Evolutionary conservation across 2,113 vertebrate genomes (phyloP).

Genomic region (Grus americana): DNA sequence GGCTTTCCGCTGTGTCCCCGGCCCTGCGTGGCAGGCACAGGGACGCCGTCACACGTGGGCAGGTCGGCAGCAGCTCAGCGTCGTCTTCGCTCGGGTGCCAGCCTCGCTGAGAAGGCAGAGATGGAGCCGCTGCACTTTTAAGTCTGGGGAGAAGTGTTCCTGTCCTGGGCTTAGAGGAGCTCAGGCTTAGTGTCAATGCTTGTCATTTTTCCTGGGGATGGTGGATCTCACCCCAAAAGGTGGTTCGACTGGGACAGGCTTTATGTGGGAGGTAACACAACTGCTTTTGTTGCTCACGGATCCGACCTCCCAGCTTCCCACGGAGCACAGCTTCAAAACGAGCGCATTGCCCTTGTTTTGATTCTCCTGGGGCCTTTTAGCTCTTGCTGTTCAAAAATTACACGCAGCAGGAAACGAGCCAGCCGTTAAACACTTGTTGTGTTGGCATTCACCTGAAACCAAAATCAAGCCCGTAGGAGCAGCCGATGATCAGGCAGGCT

Average conservation of each 20-base stretch:
- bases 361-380: background rate
- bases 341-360: background rate
- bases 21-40: background rate
- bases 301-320: no score
- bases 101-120: background rate
- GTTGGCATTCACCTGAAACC: background rate
- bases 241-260: background rate
- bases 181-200: background rate
- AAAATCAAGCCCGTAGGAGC: background rate
- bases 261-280: background rate
- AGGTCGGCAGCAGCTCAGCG: background rate
- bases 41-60: accelerated
- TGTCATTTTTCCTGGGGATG: background rate
- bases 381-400: no score
- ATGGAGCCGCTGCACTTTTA: background rate
- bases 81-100: accelerated
- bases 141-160: no score
- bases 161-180: background rate
- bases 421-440: no score
- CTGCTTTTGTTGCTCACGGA: background rate
- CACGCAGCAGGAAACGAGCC: background rate
- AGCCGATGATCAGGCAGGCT: background rate
- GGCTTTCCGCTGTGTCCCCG: background rate
- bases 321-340: background rate
- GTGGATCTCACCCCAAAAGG: background rate